Evolutionary conservation across 2,888 invertebrate species (phyloP), one percentile per base, ranked within the genome.

Genomic region (Hoplodrina ambigua): DNA sequence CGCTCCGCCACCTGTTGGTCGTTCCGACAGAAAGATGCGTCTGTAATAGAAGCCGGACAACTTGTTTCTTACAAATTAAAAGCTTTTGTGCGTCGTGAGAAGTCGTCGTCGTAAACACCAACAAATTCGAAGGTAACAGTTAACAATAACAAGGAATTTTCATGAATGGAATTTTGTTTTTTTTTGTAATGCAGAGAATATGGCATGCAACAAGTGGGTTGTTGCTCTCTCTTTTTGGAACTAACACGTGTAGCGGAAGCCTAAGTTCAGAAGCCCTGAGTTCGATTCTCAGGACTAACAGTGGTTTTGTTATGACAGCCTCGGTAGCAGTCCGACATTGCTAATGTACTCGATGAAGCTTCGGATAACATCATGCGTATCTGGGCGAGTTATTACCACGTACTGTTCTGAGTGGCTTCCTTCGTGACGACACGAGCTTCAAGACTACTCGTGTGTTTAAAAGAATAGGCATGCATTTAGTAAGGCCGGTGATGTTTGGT

Each of bases 1-100:
- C 46, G 5, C 46, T 46, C 19, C 19, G 50, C 69, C 56, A 76
- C 37, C 56, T 76, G 69, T 72, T 72, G 76, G 76, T 72, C 52
- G 46, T 15, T 17, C 33, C 37, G 50, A 33, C 50, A 69, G 46
- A 11, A 41, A 50, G 11, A 25, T 75, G 13, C 17, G 17, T 67
- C 11, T 55, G 50, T 41, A n/a, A 30, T 15, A 11, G 67, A 49
- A 72, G 13, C 19, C 33, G 33, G 15, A 46, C 33, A 37, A 37
- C 8, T 69, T 46, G 25, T 20, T 20, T 17, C 1, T 37, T 30
- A 49, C 7, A 6, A 63, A 50, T 75, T 33, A 25, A 44, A 44
- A 25, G 41, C 2, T 50, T 49, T 44, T 49, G 11, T 55, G 17
- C 44, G 33, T 44, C 68, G 71, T 19, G 55, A 37, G 50, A 69